Base-by-base conservation (phyloP, 2,113 vertebrate species). In the sheep (Ovis aries) region DNA sequence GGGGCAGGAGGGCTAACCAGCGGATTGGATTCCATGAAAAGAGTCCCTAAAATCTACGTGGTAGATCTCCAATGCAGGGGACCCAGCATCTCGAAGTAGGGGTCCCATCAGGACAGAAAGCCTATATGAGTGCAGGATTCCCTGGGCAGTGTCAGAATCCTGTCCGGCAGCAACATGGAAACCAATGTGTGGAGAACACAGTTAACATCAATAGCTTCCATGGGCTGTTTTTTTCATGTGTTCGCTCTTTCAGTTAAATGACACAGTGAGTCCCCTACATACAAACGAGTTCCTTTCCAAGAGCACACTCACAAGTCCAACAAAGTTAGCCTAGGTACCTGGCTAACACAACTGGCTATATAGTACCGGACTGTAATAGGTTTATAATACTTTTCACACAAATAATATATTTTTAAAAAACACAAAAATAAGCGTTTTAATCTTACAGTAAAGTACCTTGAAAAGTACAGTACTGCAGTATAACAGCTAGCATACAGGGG, bases 121-220 rank as follows among this genome's bases (percentile, higher is more conserved):
- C 48, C 83, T 87, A 31, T 11, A 23, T 17, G 23, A 25, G 48
- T 59, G 12, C 4, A 0, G 80, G 48, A 87, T 13, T 91, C 77
- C 77, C 81, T 33, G 9, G 8, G 57, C 17, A 31, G 13, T 31
- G 33, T 53, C 62, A 67, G 77, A 36, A 60, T 31, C 77, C 80
- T 53, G 2, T 43, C 85, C 9, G 10, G 43, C 33, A 40, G 33
- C 81, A 40, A 36, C 25, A 11, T 5, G 7, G 62, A 88, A 85
- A 57, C 43, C 59, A 50, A 5, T 23, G 27, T 27, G 0, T 8
- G 21, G 48, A 78, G 55, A 52, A 27, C 55, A 16, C 1, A 13
- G 33, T 11, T 11, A 27, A 57, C 10, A 4, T 4, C 50, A 1
- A 0, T 1, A n/a, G 45, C 50, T 33, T 45, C 67, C 31, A 27